A percentile compares a stretch with the other conserved stretches of the same genome.
phyloP scores from a whole-genome alignment of 2,888 invertebrate species.

The Drosophila mettleri region DNA sequence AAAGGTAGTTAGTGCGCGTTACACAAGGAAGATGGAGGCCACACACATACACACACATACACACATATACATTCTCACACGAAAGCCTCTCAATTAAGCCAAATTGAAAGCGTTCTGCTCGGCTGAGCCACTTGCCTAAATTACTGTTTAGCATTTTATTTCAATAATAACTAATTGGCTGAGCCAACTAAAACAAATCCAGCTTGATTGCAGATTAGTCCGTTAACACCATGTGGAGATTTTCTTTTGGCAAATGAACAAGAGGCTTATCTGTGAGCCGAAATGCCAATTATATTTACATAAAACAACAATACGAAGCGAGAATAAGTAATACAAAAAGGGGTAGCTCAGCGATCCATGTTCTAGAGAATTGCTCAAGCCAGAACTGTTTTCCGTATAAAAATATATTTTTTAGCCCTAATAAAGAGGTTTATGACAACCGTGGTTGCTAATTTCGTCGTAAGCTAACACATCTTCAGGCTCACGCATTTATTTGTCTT shows the following conservation, averaged over 20 bases:
- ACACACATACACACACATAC: too few relatives aligned
- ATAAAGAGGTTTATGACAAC: not conserved
- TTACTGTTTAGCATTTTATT: conserved; percentile 72
- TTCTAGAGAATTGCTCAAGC: not conserved
- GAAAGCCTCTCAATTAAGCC: conserved; percentile 55
- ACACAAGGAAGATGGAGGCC: conserved; percentile 26
- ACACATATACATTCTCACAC: too few relatives aligned
- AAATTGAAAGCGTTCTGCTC: conserved; percentile 60
- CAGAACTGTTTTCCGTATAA: not conserved
- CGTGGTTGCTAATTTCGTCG: not conserved
- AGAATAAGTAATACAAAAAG: not conserved
- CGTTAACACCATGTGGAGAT: not conserved
- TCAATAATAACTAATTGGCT: conserved; percentile 72
- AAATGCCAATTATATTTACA: not conserved
- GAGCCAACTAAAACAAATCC: conserved; percentile 30
- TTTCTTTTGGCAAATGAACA: not conserved
- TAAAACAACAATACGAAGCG: not conserved
- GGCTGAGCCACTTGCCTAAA: conserved; percentile 58
- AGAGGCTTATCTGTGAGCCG: not conserved
- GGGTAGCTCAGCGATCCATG: not conserved
- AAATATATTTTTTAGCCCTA: not conserved
- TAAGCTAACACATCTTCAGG: conserved; percentile 23
- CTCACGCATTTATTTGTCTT: conserved; percentile 23
- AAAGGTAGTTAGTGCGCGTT: conserved; percentile 51
- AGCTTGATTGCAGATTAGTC: not conserved